Conservation (phyloP, 2,113 vertebrate species). For the Psittacara wagleri region DNA sequence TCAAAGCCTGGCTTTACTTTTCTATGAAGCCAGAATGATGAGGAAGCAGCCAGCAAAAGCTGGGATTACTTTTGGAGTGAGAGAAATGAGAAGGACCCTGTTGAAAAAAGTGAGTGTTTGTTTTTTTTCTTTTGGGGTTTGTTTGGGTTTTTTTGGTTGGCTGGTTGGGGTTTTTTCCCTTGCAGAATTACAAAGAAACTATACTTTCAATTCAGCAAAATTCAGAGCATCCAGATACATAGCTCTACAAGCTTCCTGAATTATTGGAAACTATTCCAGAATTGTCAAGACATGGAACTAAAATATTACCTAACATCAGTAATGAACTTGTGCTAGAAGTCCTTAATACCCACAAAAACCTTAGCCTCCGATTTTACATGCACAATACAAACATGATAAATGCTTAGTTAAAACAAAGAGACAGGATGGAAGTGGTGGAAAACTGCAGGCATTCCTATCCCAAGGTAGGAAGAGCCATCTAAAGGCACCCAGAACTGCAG, state of each 20-base stretch:
- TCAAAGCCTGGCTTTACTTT: background rate
- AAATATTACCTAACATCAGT: background rate
- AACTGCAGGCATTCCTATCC: background rate
- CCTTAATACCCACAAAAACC: background rate
- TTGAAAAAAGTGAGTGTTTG: background rate
- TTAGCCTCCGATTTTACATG: background rate
- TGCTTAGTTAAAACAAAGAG: background rate
- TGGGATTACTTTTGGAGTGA: background rate
- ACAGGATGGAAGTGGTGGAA: background rate
- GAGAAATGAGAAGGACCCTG: background rate
- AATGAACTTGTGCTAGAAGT: background rate
- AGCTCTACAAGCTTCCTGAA: background rate
- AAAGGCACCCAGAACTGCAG: background rate
- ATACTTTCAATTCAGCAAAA: background rate
- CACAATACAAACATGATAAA: background rate
- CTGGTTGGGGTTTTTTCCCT: background rate
- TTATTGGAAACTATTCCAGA: background rate
- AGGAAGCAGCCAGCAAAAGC: background rate
- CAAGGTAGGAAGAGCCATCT: background rate
- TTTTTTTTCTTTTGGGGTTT: background rate
- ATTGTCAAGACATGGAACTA: background rate
- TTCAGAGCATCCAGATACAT: background rate
- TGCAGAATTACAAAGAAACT: background rate
- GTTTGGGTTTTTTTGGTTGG: background rate
- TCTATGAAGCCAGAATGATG: background rate